Conservation (phyloP, 2,888 invertebrate genomes). For the Leucophora obtusa region DNA sequence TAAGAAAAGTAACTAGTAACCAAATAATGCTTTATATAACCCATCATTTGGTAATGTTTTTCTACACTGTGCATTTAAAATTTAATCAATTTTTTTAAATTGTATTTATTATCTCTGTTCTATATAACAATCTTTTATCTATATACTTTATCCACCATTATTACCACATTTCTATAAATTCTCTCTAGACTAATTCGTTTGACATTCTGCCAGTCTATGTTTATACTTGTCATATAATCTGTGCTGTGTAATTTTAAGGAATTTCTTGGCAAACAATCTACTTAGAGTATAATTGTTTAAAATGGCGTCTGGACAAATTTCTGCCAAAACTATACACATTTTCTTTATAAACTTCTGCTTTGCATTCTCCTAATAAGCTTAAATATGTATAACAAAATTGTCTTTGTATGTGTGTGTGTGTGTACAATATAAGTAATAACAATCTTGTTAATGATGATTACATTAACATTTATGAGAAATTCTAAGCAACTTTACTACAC, state of each 20-base stretch:
- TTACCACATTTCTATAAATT: background rate
- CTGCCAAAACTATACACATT: slow-evolving; percentile 18
- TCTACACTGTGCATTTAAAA: too few species aligned
- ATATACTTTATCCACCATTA: background rate
- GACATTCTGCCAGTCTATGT: slow-evolving; percentile 40
- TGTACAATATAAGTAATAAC: slow-evolving; percentile 14
- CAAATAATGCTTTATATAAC: too few species aligned
- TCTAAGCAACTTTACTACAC: too few species aligned
- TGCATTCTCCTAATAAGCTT: slow-evolving; percentile 38
- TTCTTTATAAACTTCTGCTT: background rate
- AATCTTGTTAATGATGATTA: slow-evolving; percentile 42
- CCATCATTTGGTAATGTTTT: too few species aligned
- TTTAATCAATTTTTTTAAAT: too few species aligned
- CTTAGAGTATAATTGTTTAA: slow-evolving; percentile 45
- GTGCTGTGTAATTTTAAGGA: slow-evolving; percentile 13
- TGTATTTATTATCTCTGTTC: too few species aligned
- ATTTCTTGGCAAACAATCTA: slow-evolving; percentile 47
- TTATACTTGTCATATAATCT: background rate
- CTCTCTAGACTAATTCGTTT: slow-evolving; percentile 32
- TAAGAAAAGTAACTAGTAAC: too few species aligned
- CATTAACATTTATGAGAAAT: slow-evolving; percentile 48
- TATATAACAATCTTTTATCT: too few species aligned
- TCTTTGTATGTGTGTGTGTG: slow-evolving; percentile 1
- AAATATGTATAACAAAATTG: background rate
- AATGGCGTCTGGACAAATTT: slow-evolving; percentile 56